Conservation (phyloP, 2,888 invertebrate genomes). For the Nineta flava region DNA sequence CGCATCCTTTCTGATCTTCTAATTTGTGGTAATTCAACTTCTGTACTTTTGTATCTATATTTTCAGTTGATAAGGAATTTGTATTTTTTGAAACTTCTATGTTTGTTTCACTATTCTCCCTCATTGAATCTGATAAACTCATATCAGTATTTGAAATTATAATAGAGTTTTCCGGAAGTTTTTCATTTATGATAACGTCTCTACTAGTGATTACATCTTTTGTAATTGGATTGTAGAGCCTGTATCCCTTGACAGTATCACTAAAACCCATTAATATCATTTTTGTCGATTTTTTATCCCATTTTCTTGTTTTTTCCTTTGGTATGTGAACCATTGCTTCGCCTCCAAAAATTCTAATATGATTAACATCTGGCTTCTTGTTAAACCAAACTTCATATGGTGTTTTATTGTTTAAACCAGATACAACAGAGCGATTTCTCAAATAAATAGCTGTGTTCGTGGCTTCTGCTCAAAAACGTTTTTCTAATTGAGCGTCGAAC, state of each 20-base stretch:
- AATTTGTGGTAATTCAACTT: background rate
- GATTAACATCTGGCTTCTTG: constrained; percentile 18
- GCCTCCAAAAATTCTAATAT: constrained; percentile 22
- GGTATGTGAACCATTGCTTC: constrained; percentile 20
- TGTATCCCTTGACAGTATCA: constrained; percentile 16
- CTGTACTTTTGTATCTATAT: background rate
- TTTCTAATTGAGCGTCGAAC: constrained; percentile 13
- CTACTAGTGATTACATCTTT: background rate
- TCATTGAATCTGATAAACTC: background rate
- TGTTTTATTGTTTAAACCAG: constrained; percentile 11
- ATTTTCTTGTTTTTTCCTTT: constrained; percentile 17
- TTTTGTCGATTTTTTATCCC: constrained; percentile 12
- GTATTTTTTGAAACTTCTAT: background rate
- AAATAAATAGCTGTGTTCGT: constrained; percentile 13
- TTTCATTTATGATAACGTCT: background rate
- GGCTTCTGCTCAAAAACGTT: constrained; percentile 20
- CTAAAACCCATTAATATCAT: constrained; percentile 3
- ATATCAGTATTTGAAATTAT: no score
- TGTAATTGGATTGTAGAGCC: constrained; percentile 13
- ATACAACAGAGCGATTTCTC: constrained; percentile 12
- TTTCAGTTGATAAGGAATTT: background rate
- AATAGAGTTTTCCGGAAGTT: background rate
- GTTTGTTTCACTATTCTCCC: background rate
- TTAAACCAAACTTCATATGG: constrained; percentile 22
- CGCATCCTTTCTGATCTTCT: background rate